Base-by-base conservation (phyloP, 2,888 invertebrate genomes). In the Aplocera efformata region DNA sequence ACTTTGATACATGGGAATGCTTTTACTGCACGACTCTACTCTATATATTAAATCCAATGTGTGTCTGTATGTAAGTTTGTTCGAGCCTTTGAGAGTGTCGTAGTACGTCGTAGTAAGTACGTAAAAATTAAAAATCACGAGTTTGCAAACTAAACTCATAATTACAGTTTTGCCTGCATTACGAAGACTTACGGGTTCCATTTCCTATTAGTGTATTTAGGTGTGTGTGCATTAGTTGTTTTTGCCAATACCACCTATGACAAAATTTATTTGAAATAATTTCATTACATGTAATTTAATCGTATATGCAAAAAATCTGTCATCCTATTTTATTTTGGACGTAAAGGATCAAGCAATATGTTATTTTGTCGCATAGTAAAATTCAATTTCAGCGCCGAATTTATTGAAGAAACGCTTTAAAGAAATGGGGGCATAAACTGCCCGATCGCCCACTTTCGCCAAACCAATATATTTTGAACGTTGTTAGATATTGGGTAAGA, bases 1-100 rank as follows among this genome's bases (percentile, higher is more conserved):
- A 69, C 66, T 71, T 60, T 59, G 58, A 66, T 61, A 74, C 74
- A 74, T 51, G 70, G 35, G 58, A 74, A 72, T 53, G 69, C 72
- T 74, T 71, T 74, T 56, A 71, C 50, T 40, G 42, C 37, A 34
- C 10, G 20, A 29, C 9, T 23, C 7, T n/a, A 44, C 25, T 35
- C 13, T 10, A 21, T 23, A 20, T 31, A 25, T 33, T 28, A 35
- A 26, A 45, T 25, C n/a, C n/a, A n/a, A n/a, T n/a, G n/a, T n/a
- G n/a, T n/a, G 32, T 22, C 35, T 20, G 68, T 67, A 65, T 60
- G 58, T 59, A 42, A 35, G 36, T 29, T 32, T 29, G 26, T 34
- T 17, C 13, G 31, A 32, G 30, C 21, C n/a, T 20, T 11, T 10
- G 7, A 28, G 26, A 28, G 13, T 32, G 23, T 10, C 10, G 9